Evolutionary conservation across 2,888 invertebrate species (phyloP).

Genomic region (Strigamia maritima): DNA sequence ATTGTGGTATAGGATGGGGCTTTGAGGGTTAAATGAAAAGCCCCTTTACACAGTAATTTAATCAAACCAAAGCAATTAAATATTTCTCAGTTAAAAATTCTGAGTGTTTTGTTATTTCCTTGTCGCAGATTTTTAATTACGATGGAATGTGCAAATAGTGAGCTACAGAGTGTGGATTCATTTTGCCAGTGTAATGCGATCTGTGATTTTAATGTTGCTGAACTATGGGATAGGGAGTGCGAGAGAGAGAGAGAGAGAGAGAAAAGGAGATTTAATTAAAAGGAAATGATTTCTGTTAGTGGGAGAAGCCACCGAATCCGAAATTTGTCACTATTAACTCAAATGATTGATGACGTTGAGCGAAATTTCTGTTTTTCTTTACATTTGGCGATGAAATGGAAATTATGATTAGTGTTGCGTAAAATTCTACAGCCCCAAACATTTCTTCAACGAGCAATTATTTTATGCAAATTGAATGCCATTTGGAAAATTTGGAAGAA

Average conservation of each 20-base stretch:
- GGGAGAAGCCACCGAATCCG: neutral
- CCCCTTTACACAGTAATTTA: too few relatives aligned
- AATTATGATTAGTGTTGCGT: neutral
- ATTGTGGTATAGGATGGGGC: too few relatives aligned
- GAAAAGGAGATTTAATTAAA: conserved; percentile 3
- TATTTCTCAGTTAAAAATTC: neutral
- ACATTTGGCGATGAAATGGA: neutral
- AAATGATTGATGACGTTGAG: neutral
- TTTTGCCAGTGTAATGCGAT: conserved; percentile 15
- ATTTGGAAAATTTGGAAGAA: neutral
- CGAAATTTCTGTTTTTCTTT: neutral
- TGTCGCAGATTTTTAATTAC: conserved; percentile 12
- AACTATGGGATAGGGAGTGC: neutral
- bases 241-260: neutral
- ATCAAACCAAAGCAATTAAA: neutral
- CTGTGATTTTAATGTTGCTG: conserved; percentile 2
- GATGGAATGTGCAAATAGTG: neutral
- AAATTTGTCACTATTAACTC: conserved; percentile 9
- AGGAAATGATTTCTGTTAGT: conserved; percentile 3
- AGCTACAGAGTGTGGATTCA: conserved; percentile 8
- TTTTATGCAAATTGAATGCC: neutral
- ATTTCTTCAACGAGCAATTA: neutral
- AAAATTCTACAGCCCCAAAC: neutral
- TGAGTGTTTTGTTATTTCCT: neutral
- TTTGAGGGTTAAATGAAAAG: too few relatives aligned